Percentiles rank a stretch among this genome's conserved stretches.
Evolutionary conservation across 2,888 invertebrate genomes (phyloP).

Genomic region (Epirrita christyi): DNA sequence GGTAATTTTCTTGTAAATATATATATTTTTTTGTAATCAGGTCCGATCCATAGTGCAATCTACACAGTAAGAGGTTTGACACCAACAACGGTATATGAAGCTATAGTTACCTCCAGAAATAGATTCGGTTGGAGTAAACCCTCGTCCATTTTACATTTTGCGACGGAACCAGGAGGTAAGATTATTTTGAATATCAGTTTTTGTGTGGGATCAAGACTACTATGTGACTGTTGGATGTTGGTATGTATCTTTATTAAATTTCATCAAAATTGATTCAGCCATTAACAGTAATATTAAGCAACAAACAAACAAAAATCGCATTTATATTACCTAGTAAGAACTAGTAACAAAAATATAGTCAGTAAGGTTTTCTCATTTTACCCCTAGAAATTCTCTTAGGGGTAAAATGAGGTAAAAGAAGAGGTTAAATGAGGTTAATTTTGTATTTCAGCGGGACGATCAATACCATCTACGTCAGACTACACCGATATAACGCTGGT

Average conservation of each 20-base stretch:
- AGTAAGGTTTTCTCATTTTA: background rate
- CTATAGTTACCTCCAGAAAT: slow-evolving; percentile 91
- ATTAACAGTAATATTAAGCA: too few relatives aligned
- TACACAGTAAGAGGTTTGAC: slow-evolving; percentile 90
- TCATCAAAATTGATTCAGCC: too few relatives aligned
- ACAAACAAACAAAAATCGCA: too few relatives aligned
- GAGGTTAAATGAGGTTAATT: background rate
- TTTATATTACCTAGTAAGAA: too few relatives aligned
- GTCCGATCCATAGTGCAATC: slow-evolving; percentile 90
- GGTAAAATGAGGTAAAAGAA: background rate
- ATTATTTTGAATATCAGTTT: too few relatives aligned
- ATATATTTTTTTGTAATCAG: slow-evolving; percentile 58
- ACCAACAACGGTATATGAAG: slow-evolving; percentile 91
- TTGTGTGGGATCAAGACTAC: too few relatives aligned
- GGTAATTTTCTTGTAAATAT: background rate
- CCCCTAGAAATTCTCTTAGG: background rate
- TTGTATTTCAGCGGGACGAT: slow-evolving; percentile 56
- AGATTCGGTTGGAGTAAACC: slow-evolving; percentile 94
- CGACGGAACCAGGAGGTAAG: slow-evolving; percentile 90
- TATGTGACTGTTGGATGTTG: too few relatives aligned
- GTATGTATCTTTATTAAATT: background rate
- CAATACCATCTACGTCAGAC: slow-evolving; percentile 59
- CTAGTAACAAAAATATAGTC: too few relatives aligned
- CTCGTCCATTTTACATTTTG: slow-evolving; percentile 89
- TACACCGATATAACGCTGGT: slow-evolving; percentile 70